Base-by-base conservation (phyloP, 2,888 invertebrate genomes). In the Epinotia brunnichana region DNA sequence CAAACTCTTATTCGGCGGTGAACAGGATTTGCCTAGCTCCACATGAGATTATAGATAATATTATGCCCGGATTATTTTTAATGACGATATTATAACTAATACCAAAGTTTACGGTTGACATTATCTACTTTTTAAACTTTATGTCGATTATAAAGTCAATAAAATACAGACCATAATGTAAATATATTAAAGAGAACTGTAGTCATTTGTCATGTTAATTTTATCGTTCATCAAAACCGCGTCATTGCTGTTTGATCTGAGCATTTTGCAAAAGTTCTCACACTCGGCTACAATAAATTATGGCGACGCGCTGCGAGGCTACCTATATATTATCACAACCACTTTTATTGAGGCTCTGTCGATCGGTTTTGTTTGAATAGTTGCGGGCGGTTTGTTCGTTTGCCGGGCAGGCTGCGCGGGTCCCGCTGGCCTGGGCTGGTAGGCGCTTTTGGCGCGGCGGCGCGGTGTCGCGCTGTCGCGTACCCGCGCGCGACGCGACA, bases 341-440 rank as follows among this genome's bases (percentile, higher is more conserved):
- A 80, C 86, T 88, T 87, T 87, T 82, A 83, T 82, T 82, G 82
- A 73, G 82, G 81, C 80, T 86, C 82, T 83, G 85, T 83, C 76
- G 81, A 84, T 84, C 81, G 41, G 73, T 59, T 68, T 73, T 73
- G 68, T 73, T 73, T 59, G 53, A 69, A 57, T 69, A 73, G 68
- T 72, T n/a, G 9, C 35, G 35, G 54, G 60, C 54, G 69, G 73
- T 63, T 39, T 21, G 24, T 21, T 41, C 10, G 54, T 44, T 41
- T 41, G n/a, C 1, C 2, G 39, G 59, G 66, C 29, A 63, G 69
- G 67, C 73, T 74, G 64, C 67, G 72, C 75, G 74, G 80, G 62
- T 76, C 75, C 79, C 78, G 79, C 74, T 78, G 75, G 73, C 76
- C 75, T 77, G 79, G 80, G n/a, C n/a, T n/a, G n/a, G 78, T 74